Conservation (phyloP, 2,113 vertebrate genomes). For the Sula dactylatra region DNA sequence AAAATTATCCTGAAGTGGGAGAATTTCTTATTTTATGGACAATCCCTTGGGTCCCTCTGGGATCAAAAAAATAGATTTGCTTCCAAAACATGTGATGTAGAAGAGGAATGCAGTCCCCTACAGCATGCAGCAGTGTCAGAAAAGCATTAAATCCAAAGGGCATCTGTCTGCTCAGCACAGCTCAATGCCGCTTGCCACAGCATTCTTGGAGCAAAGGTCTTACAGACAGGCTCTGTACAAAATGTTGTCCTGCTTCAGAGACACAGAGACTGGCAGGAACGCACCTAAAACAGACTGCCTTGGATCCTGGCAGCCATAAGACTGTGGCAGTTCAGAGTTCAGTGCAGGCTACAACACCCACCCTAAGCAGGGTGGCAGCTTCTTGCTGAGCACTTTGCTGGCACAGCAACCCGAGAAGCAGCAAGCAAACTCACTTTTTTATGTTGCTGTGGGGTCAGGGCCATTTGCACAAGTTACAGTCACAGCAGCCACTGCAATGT, state of each 20-base stretch:
- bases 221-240: not conserved
- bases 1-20: not conserved
- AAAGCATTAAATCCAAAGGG: not conserved
- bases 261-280: fast-evolving
- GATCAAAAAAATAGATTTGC: not conserved
- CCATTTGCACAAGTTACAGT: not conserved
- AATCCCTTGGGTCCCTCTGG: not conserved
- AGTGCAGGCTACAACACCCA: not conserved
- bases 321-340: not conserved
- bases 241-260: not conserved
- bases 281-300: fast-evolving
- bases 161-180: not conserved
- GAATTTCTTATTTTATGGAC: not conserved
- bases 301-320: not conserved
- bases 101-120: not conserved
- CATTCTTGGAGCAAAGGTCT: not conserved
- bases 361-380: not conserved
- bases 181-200: not conserved
- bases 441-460: not conserved
- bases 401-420: not conserved
- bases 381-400: not conserved
- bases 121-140: not conserved
- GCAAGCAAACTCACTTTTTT: not conserved
- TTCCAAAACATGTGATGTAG: not conserved
- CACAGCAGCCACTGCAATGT: not conserved